Percentiles rank a stretch among this genome's conserved stretches.
phyloP scores from a whole-genome alignment of 2,113 vertebrate genomes.

The Gorsachius goisagi region DNA sequence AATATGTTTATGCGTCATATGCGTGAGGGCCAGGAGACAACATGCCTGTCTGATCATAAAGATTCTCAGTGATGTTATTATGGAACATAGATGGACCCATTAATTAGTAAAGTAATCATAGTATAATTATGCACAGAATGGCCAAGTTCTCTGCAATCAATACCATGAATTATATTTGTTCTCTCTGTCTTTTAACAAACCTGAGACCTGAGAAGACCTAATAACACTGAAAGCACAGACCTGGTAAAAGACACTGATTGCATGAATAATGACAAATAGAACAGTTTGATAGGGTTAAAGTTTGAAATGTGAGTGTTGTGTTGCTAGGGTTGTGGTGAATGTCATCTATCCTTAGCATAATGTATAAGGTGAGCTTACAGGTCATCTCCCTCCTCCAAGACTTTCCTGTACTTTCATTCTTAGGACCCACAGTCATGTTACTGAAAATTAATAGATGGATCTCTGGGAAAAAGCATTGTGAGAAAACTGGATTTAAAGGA shows the following conservation, averaged over 20 bases:
- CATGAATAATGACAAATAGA: not conserved
- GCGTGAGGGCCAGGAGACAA: not conserved
- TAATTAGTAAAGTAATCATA: not conserved
- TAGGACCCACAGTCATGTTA: not conserved
- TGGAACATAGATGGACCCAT: not conserved
- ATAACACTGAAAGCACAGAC: not conserved
- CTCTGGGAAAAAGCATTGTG: not conserved
- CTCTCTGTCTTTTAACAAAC: not conserved
- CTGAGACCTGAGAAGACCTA: not conserved
- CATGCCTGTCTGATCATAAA: not conserved
- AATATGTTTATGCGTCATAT: fast-evolving
- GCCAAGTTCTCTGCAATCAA: not conserved
- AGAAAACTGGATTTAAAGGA: not conserved
- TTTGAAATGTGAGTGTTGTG: not conserved
- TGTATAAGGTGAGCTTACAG: not conserved
- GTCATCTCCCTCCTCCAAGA: not conserved
- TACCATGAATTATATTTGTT: not conserved
- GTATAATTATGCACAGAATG: not conserved
- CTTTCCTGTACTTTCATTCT: not conserved
- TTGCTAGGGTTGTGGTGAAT: not conserved
- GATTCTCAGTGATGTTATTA: not conserved
- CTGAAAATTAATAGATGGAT: not conserved
- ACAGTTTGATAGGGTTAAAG: not conserved
- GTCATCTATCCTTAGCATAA: not conserved
- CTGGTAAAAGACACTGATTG: not conserved